Conservation (phyloP, 30 jellyfish, hydroid and myxozoan species). For the Turritopsis rubra region DNA sequence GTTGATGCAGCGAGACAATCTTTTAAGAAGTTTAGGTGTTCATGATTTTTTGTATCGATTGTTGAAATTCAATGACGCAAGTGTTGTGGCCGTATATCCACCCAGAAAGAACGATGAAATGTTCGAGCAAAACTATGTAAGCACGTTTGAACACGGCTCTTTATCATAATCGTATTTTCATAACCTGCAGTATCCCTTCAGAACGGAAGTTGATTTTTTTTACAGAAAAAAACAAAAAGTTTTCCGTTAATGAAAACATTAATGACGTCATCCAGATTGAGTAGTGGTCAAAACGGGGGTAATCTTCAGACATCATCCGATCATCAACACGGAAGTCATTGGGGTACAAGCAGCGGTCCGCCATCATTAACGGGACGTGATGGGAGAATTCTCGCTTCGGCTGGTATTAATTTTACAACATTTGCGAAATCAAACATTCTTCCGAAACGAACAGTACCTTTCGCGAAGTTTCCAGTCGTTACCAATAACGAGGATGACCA, state of each 20-base stretch:
- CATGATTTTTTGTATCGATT: conserved; percentile 55
- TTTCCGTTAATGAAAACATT: neutral
- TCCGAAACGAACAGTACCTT: conserved; percentile 8
- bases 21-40: conserved; percentile 51
- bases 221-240: neutral
- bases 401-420: conserved; percentile 10
- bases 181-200: too few relatives aligned
- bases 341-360: conserved; percentile 5
- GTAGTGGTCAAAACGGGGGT: neutral
- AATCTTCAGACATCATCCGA: neutral
- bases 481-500: neutral
- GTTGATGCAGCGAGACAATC: conserved; percentile 69
- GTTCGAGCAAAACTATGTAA: neutral
- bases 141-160: neutral
- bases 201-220: neutral
- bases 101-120: neutral
- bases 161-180: too few relatives aligned
- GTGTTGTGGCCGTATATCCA: neutral
- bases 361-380: conserved; percentile 9
- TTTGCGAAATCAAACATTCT: neutral
- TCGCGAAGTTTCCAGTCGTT: neutral
- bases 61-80: conserved; percentile 1
- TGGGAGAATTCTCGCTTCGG: conserved; percentile 3
- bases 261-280: neutral
- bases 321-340: neutral